Evolutionary conservation across 2,113 vertebrate genomes (phyloP).

Genomic region (Uria lomvia): DNA sequence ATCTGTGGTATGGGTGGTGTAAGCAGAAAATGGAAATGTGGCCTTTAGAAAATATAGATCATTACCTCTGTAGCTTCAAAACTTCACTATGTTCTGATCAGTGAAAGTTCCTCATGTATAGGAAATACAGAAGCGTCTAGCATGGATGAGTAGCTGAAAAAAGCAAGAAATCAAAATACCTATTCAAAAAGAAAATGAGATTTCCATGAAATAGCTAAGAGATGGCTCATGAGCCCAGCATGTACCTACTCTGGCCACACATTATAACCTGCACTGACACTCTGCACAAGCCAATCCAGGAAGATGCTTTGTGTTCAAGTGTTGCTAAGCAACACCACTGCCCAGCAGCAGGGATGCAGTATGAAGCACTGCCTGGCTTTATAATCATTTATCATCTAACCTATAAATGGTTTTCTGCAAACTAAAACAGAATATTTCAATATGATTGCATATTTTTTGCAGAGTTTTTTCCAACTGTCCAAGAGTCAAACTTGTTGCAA

Average conservation of each 20-base stretch:
- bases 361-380: slow-evolving; percentile 38
- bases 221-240: not conserved
- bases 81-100: not conserved
- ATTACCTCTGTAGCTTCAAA: not conserved
- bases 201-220: not conserved
- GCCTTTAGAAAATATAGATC: not conserved
- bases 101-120: not conserved
- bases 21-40: not conserved
- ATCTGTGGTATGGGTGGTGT: not conserved
- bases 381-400: slow-evolving; percentile 53
- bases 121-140: not conserved
- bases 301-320: slow-evolving; percentile 38
- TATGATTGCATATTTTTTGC: slow-evolving; percentile 33
- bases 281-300: slow-evolving; percentile 28
- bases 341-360: slow-evolving; percentile 50
- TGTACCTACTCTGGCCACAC: not conserved
- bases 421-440: slow-evolving; percentile 38
- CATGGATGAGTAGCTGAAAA: not conserved
- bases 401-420: slow-evolving; percentile 54
- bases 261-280: slow-evolving; percentile 35
- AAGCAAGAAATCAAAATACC: not conserved
- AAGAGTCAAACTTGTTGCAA: not conserved
- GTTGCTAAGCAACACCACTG: slow-evolving; percentile 74
- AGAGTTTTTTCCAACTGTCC: not conserved
- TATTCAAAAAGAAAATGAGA: not conserved